A percentile compares a stretch with the other conserved stretches of the same genome.
phyloP scores from a whole-genome alignment of 2,888 invertebrate genomes.

The Blastobasis adustella region DNA sequence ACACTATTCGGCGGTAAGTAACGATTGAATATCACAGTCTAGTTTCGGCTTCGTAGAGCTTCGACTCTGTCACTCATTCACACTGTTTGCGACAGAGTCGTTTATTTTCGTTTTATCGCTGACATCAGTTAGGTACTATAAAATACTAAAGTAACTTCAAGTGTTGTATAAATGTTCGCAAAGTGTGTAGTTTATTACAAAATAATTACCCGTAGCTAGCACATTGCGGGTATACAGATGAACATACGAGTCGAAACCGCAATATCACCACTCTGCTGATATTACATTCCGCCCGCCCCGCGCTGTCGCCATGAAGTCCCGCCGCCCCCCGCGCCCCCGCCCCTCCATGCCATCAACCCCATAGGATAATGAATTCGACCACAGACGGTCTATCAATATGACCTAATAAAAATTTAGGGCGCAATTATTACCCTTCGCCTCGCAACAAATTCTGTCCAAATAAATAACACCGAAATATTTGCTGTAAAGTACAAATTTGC shows the following conservation, averaged over 20 bases:
- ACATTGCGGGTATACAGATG: conserved; percentile 27
- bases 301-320: conserved; percentile 58
- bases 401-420: conserved; percentile 62
- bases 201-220: conserved; percentile 6
- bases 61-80: too few species aligned
- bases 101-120: too few species aligned
- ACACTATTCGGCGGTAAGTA: too few species aligned
- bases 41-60: too few species aligned
- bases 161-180: neutral
- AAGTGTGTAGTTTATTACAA: too few species aligned
- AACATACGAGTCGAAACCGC: conserved; percentile 58
- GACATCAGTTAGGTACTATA: too few species aligned
- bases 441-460: conserved; percentile 1
- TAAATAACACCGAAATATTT: conserved; percentile 2
- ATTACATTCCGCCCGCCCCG: conserved; percentile 53
- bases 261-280: conserved; percentile 66
- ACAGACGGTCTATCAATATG: conserved; percentile 51
- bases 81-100: too few species aligned
- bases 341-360: conserved; percentile 38
- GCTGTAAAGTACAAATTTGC: neutral
- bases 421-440: conserved; percentile 24
- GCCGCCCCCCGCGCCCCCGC: conserved; percentile 26
- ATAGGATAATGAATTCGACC: conserved; percentile 66
- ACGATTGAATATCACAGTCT: too few species aligned
- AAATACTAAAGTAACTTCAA: neutral